These are phyloP conservation scores for Danio choprae DNA, from an alignment of 2,797 vertebrate genomes.

Conservation along the genomic window DNA sequence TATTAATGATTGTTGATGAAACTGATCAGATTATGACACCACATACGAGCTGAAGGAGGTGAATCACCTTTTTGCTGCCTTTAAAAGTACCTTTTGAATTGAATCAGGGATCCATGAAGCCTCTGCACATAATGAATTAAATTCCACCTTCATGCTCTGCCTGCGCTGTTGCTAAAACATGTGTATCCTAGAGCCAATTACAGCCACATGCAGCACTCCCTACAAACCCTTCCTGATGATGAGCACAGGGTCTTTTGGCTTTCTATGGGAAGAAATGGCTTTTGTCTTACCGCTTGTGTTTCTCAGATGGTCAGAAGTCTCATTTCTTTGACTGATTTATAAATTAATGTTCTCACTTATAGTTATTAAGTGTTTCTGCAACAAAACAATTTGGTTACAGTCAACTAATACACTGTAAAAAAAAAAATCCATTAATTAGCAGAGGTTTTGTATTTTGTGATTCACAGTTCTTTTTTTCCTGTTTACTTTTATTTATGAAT, in stretches of 20 bases:
- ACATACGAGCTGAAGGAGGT: conserved; percentile 22
- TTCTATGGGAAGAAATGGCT: not conserved
- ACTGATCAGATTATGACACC: not conserved
- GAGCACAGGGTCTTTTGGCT: not conserved
- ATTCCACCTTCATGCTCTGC: conserved; percentile 35
- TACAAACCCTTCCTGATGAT: not conserved
- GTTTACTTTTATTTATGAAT: too few species aligned
- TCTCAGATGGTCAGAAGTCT: not conserved
- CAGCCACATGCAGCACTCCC: not conserved
- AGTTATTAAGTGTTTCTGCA: not conserved
- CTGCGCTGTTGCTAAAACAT: conserved; percentile 8
- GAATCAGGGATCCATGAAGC: conserved; percentile 13
- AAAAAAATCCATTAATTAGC: too few species aligned
- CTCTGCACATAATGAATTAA: conserved; percentile 39
- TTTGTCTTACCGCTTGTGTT: not conserved
- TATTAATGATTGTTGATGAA: conserved; percentile 5
- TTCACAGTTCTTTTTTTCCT: too few species aligned
- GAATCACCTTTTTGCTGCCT: conserved; percentile 11
- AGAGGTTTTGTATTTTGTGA: too few species aligned
- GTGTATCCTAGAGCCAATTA: conserved; percentile 40
- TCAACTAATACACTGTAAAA: not conserved
- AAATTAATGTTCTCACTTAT: not conserved
- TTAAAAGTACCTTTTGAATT: conserved; percentile 8
- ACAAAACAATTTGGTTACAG: not conserved
- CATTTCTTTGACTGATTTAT: not conserved